phyloP scores from a whole-genome alignment of 2,113 vertebrate genomes.

The Petaurus breviceps region DNA sequence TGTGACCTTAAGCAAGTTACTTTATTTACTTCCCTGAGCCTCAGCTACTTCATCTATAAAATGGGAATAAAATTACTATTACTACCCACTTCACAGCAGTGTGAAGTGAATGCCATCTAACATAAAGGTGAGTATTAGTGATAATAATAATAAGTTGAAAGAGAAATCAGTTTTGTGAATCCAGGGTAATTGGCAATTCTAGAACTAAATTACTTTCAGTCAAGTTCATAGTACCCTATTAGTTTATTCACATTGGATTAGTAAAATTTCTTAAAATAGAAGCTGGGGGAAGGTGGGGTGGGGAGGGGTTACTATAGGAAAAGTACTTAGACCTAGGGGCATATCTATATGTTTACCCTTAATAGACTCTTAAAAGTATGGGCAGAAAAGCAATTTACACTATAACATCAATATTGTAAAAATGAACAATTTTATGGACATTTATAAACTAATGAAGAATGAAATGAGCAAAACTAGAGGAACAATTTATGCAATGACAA shows the following conservation, averaged over 20 bases:
- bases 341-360: background rate
- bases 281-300: background rate
- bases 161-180: background rate
- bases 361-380: background rate
- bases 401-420: background rate
- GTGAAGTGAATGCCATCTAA: background rate
- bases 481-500: background rate
- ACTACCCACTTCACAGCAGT: background rate
- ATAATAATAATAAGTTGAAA: background rate
- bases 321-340: background rate
- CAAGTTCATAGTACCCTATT: background rate
- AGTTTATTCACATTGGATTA: background rate
- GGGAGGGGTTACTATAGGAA: background rate
- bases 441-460: background rate
- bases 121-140: background rate
- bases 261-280: background rate
- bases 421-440: background rate
- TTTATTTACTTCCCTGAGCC: background rate
- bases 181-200: background rate
- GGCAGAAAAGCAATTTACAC: background rate
- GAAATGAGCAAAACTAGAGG: background rate
- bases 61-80: background rate
- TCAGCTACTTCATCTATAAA: background rate
- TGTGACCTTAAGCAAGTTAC: background rate
- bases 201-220: background rate